These are phyloP conservation scores for Spialia ferax DNA, from an alignment of 2,888 invertebrate species.

Conservation along the genomic window DNA sequence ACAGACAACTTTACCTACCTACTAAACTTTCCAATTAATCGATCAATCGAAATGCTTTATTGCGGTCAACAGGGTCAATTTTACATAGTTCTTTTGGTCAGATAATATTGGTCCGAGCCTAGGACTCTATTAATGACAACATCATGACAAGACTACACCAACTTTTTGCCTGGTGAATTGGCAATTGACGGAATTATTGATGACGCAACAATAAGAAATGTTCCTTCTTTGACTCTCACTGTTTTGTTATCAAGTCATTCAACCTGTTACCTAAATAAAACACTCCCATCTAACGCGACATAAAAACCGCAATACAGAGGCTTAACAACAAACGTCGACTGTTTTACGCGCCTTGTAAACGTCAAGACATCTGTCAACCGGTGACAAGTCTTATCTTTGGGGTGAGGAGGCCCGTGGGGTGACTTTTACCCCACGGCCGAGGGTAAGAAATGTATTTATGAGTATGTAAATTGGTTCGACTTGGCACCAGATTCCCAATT, in stretches of 20 bases:
- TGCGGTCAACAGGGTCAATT: too few relatives aligned
- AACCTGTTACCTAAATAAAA: background rate
- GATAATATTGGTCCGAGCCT: too few relatives aligned
- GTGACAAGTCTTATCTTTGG: conserved; percentile 79
- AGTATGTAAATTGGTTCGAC: conserved; percentile 83
- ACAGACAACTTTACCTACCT: too few relatives aligned
- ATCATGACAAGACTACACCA: too few relatives aligned
- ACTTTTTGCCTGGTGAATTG: too few relatives aligned
- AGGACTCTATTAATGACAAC: too few relatives aligned
- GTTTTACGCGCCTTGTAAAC: conserved; percentile 71
- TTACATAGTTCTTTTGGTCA: too few relatives aligned
- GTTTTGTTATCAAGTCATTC: background rate
- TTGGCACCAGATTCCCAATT: conserved; percentile 65
- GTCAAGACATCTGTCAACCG: conserved; percentile 80
- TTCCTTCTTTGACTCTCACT: background rate
- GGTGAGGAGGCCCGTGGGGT: conserved; percentile 72
- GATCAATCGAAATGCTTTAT: too few relatives aligned
- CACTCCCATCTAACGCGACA: background rate
- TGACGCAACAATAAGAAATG: too few relatives aligned
- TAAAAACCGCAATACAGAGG: conserved; percentile 22
- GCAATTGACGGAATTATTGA: too few relatives aligned
- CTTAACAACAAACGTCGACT: conserved; percentile 56
- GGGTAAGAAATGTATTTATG: conserved; percentile 82
- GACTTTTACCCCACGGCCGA: conserved; percentile 58
- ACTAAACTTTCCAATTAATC: too few relatives aligned